phyloP scores from a whole-genome alignment of 2,888 invertebrate genomes.

The Omphaloscelis lunosa region DNA sequence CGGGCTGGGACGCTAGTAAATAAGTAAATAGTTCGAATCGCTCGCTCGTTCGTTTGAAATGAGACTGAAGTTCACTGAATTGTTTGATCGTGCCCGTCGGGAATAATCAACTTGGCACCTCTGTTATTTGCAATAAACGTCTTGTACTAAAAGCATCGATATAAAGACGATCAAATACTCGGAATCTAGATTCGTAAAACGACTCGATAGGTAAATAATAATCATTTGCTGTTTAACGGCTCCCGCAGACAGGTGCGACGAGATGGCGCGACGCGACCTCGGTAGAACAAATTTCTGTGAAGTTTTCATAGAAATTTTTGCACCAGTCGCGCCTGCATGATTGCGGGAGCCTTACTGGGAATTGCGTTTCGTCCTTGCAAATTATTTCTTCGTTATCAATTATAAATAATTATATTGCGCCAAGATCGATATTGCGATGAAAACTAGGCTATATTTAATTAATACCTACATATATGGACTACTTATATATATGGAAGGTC shows the following conservation, averaged over 20 bases:
- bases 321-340: too few relatives aligned
- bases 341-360: too few relatives aligned
- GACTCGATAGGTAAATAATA: conserved; percentile 1
- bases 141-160: conserved; percentile 28
- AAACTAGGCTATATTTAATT: not conserved
- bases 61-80: conserved; percentile 54
- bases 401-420: not conserved
- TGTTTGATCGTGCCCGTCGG: conserved; percentile 41
- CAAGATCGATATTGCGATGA: not conserved
- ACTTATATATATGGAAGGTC: not conserved
- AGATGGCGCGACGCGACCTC: too few relatives aligned
- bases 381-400: not conserved
- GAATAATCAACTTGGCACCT: conserved; percentile 57
- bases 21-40: conserved; percentile 52
- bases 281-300: too few relatives aligned
- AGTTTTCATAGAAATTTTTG: too few relatives aligned
- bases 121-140: conserved; percentile 64
- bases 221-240: conserved; percentile 8
- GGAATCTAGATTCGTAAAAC: conserved; percentile 8
- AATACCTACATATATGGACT: not conserved
- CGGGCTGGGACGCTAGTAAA: conserved; percentile 16
- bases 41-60: conserved; percentile 39
- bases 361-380: not conserved
- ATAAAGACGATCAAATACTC: conserved; percentile 34
- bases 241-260: too few relatives aligned